Evolutionary conservation across 2,113 vertebrate species (phyloP), one percentile per base, ranked within the genome.

Genomic region (Mustela nigripes): DNA sequence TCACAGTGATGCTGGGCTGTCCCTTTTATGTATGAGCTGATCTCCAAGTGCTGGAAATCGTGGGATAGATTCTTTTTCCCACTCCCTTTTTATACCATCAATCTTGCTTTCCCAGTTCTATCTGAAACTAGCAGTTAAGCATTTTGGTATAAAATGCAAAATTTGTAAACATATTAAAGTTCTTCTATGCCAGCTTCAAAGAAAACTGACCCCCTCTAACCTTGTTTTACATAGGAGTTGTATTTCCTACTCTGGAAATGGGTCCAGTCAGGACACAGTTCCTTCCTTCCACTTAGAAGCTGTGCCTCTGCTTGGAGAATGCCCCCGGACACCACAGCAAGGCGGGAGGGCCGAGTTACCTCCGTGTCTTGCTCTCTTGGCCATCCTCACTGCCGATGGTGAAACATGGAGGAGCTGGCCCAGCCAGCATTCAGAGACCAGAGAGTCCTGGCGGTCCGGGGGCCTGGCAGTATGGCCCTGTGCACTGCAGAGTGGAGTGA

Each of bases 141-240:
- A 76, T 81, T 93, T 85, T 36, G 15, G 12, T 81, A 16, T 86
- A 79, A 95, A 89, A 67, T 45, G 1, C 39, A 71, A 92, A 36
- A 83, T 53, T 48, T 85, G 58, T 33, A 78, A 88, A 50, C 19
- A 21, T 28, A 71, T 45, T 88, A 48, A 82, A 85, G 69, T 69
- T 16, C 16, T 65, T 79, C 14, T 36, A 18, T 71, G 67, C 42
- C 50, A 67, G 73, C 95, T 79, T 83, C 94, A 91, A 73, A 96
- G 65, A 79, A 71, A 74, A 79, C 5, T 74, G 56, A 21, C 39
- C 33, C n/a, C 7, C 39, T 87, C 90, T 93, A 78, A 80, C 39
- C n/a, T 85, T 69, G 48, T 10, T 94, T 78, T 73, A n/a, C 42
- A 39, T 69, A 89, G 33, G 36, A 48, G 3, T 50, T 69, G 22